Evolutionary conservation across 1,140 invertebrate species (phyloP), one percentile per base, ranked within the genome.

Genomic region (Drosophila varians): DNA sequence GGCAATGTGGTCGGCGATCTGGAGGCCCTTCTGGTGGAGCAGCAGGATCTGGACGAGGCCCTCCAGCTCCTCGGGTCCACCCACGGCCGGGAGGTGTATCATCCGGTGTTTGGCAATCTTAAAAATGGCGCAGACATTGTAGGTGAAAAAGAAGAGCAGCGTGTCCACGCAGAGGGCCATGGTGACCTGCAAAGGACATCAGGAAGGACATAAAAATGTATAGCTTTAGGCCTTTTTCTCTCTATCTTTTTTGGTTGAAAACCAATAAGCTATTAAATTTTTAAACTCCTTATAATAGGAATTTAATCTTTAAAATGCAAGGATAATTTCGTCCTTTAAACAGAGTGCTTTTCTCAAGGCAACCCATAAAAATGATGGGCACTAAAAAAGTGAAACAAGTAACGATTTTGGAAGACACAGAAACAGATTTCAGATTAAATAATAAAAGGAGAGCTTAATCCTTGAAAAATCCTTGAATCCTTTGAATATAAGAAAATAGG

Each of bases 71-170:
- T 36, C 31, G 0, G 19, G 0, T 0, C 12, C 64, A 5, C 64
- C 12, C 26, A 38, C 40, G 1, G 84, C 55, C 19, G 48, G 14
- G 34, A 87, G 36, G 4, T 68, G 43, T 6, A 65, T 21, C 1
- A 89, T 53, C 14, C 83, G 74, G 8, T 89, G 74, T 16, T 78
- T 73, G 12, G 82, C 82, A 1, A 87, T 78, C 42, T 65, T 74
- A n/a, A 87, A 87, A 1, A 87, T 45, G 18, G 82, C 82, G 8
- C 82, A 88, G 11, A 87, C 77, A 40, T 89, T 82, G 49, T 89
- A 88, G 0, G 78, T 78, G 9, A 83, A 75, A 0, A 80, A 80
- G 6, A 72, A 82, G 1, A 87, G 66, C n/a, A 87, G 23, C 0
- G 84, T 75, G 36, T 87, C 82, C 56, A 87, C 76, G 45, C 77